Base-by-base conservation (phyloP, 2,113 vertebrate species). In the Ptyas mucosa region DNA sequence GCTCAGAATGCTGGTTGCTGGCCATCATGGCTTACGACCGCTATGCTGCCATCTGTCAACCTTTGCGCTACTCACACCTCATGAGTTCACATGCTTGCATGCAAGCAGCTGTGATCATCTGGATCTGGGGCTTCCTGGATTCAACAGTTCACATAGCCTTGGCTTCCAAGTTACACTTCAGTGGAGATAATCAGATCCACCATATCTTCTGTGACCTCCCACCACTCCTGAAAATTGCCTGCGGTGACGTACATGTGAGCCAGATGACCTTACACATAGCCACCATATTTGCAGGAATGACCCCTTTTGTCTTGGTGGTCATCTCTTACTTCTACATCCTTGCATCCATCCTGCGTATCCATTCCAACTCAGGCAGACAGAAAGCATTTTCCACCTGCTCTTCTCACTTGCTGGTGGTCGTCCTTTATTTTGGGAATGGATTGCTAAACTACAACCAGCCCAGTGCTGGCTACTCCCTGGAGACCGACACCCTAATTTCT, bases 351-450 rank as follows among this genome's bases (percentile, higher is more conserved):
- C 61, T 64, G 61, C 26, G 26, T 29, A 64, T 64, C 61, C 10
- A 3, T 29, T 64, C 26, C 26, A 64, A 29, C 26, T 12, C 61
- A 12, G 61, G 61, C 1, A 64, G 61, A 5, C 61, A 64, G 1
- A 64, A 64, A 64, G 61, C 61, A 0, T 64, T 64, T 64, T 64
- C 61, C 26, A 64, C 61, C 1, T 64, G 96, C 43, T 81, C 88
- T 53, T 94, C 95, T 14, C 94, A 95, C 46, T 18, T 96, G 90
- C 92, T 89, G 0, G 88, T 93, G 0, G 88, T 94, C 9, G 52
- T 85, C 1, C 61, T 95, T 14, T 91, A 91, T 29, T 91, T 87
- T 8, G 81, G 91, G 11, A 91, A 57, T 43, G 34, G 39, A 2
- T 21, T 51, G 0, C 0, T 87, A 26, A 87, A 91, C 85, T 91